Evolutionary conservation across 2,113 vertebrate genomes (phyloP), one percentile per base, ranked within the genome.

Genomic region (Nothoprocta perdicaria): DNA sequence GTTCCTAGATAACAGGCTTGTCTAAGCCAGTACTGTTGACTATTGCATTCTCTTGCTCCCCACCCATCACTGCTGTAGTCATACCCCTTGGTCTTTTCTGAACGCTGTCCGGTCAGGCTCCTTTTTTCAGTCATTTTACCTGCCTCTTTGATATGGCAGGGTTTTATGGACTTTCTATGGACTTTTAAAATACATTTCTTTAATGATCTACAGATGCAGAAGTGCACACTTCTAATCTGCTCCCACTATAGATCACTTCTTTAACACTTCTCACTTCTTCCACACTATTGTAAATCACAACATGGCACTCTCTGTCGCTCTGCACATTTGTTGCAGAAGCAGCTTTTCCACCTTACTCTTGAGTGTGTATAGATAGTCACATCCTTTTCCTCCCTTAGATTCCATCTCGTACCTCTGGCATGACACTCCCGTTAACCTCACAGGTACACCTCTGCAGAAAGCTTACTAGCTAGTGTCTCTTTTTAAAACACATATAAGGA

Each of bases 331-430:
- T 52, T 60, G 46, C 66, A 74, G 7, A n/a, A 66, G 10, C 15
- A 78, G 8, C 12, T 86, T 90, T 55, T 33, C 21, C 46, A n/a
- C 16, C 16, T 9, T 80, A 9, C 14, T 26, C 14, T 16, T 16
- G n/a, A 45, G 11, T 0, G 19, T 53, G 76, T 43, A 22, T 2
- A 78, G 69, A 29, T 2, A 63, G 8, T 15, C 2, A 3, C 11
- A 8, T 15, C 10, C 18, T 26, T 13, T 33, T 69, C 6, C 6
- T 73, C 23, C 22, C 67, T 69, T 27, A 71, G 22, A 53, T 74
- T 43, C 29, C 18, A 14, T 27, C 19, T 63, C 55, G 26, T 0
- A 0, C 4, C 3, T 65, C n/a, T 4, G 3, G n/a, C 75, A 14
- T 12, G 41, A 68, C 23, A 46, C 8, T 6, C 5, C 10, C 0